Conservation (phyloP, 2,797 vertebrate species). For the Pantherophis alleghaniensis region DNA sequence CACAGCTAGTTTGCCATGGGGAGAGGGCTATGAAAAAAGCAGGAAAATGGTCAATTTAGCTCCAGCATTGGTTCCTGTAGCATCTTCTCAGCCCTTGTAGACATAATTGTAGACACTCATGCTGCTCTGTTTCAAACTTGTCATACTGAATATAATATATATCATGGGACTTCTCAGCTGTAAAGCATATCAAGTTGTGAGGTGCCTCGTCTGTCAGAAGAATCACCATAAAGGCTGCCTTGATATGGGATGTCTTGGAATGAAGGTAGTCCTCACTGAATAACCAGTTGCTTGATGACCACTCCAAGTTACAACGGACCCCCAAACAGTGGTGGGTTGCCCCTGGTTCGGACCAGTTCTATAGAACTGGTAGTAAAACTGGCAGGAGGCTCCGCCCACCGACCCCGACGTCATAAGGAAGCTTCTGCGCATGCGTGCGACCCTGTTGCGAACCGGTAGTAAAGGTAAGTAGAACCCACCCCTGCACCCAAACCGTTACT, state of each 20-base stretch:
- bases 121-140: not conserved
- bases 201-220: not conserved
- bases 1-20: not conserved
- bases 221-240: not conserved
- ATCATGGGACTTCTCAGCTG: not conserved
- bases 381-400: too few relatives aligned
- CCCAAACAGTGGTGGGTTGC: too few relatives aligned
- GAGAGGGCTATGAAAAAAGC: too few relatives aligned
- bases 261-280: not conserved
- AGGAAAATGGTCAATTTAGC: not conserved
- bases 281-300: too few relatives aligned
- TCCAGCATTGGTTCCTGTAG: too few relatives aligned
- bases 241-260: not conserved
- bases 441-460: too few relatives aligned
- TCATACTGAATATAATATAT: not conserved
- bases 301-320: not conserved
- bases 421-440: too few relatives aligned
- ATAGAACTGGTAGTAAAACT: too few relatives aligned
- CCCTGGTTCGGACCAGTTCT: too few relatives aligned
- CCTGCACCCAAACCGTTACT: not conserved
- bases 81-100: too few relatives aligned
- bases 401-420: too few relatives aligned
- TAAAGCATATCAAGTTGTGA: not conserved
- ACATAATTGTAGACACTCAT: not conserved
- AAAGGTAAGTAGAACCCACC: too few relatives aligned